These are phyloP conservation scores for Pelodiscus sinensis DNA, from an alignment of 2,113 vertebrate genomes.

Conservation along the genomic window DNA sequence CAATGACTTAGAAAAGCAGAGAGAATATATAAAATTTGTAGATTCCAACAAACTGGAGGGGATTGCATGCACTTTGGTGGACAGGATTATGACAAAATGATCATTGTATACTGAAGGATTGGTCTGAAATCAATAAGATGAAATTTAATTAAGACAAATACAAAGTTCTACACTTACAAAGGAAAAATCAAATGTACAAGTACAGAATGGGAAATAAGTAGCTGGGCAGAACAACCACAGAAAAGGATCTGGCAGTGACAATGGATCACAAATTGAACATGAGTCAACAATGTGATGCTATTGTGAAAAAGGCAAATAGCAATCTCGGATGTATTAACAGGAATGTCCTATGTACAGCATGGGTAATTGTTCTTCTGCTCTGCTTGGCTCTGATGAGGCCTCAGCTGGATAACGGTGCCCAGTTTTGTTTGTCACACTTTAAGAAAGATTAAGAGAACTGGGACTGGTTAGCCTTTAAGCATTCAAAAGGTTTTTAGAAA, in stretches of 20 bases:
- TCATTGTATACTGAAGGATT: not conserved
- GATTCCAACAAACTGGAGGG: not conserved
- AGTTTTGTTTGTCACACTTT: not conserved
- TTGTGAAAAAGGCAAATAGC: not conserved
- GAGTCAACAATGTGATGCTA: not conserved
- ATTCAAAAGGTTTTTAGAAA: not conserved
- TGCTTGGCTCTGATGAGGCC: not conserved
- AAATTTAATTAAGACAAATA: not conserved
- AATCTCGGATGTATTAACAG: not conserved
- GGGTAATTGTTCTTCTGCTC: not conserved
- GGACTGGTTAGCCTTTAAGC: not conserved
- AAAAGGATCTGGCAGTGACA: not conserved
- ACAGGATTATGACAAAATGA: not conserved
- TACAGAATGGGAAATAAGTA: not conserved
- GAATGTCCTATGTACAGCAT: not conserved
- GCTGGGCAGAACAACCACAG: not conserved
- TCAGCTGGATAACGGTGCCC: not conserved
- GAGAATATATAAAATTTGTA: not conserved
- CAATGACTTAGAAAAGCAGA: not conserved
- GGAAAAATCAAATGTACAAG: not conserved
- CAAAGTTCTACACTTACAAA: not conserved
- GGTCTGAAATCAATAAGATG: not conserved
- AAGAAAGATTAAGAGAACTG: not conserved
- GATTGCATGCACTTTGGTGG: not conserved
- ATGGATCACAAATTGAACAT: not conserved